Conservation (phyloP, 1,140 invertebrate species). For the Acyrthosiphon pisum region DNA sequence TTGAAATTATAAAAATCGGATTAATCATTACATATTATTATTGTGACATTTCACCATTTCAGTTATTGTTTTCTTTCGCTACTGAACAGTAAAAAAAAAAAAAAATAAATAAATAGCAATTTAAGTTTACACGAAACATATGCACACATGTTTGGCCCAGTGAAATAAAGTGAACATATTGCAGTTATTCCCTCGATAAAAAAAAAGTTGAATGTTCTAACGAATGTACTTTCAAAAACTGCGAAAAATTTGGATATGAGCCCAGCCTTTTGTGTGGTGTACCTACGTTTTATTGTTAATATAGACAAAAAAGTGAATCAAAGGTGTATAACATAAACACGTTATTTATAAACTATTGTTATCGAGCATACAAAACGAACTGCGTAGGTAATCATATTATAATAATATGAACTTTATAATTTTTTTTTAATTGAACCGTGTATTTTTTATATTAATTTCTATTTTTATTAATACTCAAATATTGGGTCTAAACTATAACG, state of each 20-base stretch:
- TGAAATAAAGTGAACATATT: neutral
- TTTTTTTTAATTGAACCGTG: neutral
- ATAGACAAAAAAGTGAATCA: neutral
- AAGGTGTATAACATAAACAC: neutral
- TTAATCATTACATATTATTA: neutral
- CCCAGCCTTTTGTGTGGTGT: neutral
- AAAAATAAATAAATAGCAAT: neutral
- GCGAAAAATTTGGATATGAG: neutral
- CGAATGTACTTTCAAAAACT: neutral
- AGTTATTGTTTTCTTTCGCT: neutral
- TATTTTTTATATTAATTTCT: neutral
- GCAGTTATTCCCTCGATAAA: neutral
- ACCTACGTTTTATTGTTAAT: neutral
- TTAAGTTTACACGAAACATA: neutral
- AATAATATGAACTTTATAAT: neutral
- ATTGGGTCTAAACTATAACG: neutral
- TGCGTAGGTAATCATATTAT: neutral
- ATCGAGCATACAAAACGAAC: neutral
- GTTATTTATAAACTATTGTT: neutral
- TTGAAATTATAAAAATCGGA: neutral
- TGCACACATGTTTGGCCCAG: neutral
- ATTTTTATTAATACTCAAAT: neutral
- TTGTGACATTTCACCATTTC: neutral
- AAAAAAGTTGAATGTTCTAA: neutral
- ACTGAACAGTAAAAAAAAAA: neutral